Evolutionary conservation across 2,797 vertebrate species (phyloP), one percentile per base, ranked within the genome.

Genomic region (Ispidina picta): DNA sequence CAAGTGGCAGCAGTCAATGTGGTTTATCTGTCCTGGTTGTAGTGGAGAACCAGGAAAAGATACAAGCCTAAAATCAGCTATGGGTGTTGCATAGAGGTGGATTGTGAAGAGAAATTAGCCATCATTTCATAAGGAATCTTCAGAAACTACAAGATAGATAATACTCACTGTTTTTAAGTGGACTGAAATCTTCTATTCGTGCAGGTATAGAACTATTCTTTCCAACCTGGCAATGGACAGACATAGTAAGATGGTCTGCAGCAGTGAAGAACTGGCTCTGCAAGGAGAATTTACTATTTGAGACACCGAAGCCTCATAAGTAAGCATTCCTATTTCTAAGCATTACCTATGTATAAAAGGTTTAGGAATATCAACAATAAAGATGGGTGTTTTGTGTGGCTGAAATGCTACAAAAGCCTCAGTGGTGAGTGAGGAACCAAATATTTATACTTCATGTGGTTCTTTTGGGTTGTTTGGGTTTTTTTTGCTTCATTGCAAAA

Each of bases 261-360:
- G 41, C 0, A 1, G 95, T 97, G 93, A 98, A 93, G 8, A 13
- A 63, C 18, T 97, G 96, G 29, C 3, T 18, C 97, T 98, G 86
- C 69, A 83, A 81, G 62, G 35, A 48, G 84, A 90, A 84, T 76
- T 44, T 72, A 29, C 52, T 26, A 37, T 41, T 69, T 69, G 29
- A 41, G 15, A 65, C 26, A 66, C 18, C 23, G 23, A 74, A 82
- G 64, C 18, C 23, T 65, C 6, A 5, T 77, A 33, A 66, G 43
- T 22, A 83, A 78, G 16, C 4, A 37, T 37, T 69, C 25, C 22
- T 37, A 66, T 85, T 83, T 86, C 69, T 74, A 85, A 75, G 31
- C n/a, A 58, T 69, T 92, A 16, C 29, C 12, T 62, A 10, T 7
- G 3, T 39, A 10, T 69, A 68, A 46, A 29, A 70, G 12, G 2